A percentile compares a stretch with the other conserved stretches of the same genome.
These are phyloP conservation scores for Mamestra configurata DNA, from an alignment of 1,140 invertebrate species.

Conservation along the genomic window DNA sequence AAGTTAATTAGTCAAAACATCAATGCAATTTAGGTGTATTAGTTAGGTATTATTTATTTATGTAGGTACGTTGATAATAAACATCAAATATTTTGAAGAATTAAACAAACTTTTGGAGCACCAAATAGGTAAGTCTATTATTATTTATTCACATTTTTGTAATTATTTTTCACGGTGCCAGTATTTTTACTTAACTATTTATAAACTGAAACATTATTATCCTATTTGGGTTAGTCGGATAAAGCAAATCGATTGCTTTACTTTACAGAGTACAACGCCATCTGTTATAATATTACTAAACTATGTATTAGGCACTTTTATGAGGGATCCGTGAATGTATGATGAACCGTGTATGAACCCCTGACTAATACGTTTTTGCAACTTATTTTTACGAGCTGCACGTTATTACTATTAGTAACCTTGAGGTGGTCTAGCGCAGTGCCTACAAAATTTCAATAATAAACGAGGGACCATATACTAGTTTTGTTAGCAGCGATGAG, in stretches of 20 bases:
- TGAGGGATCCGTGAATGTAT: too few relatives aligned
- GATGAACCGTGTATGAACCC: too few relatives aligned
- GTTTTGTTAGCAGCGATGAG: too few relatives aligned
- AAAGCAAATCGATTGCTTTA: background rate
- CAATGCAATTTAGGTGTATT: constrained; percentile 75
- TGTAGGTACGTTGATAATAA: constrained; percentile 10
- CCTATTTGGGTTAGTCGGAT: too few relatives aligned
- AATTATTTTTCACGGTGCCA: background rate
- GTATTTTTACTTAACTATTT: background rate
- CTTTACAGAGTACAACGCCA: background rate
- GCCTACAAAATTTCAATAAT: too few relatives aligned
- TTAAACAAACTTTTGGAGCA: constrained; percentile 15
- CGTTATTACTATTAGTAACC: too few relatives aligned
- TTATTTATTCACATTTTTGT: background rate
- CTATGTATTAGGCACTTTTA: background rate
- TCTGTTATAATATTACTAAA: background rate
- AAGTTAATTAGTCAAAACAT: constrained; percentile 72
- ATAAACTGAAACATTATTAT: background rate
- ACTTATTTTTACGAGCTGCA: too few relatives aligned
- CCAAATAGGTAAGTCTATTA: constrained; percentile 20
- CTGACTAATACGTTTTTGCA: too few relatives aligned
- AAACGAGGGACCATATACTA: too few relatives aligned
- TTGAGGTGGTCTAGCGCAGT: too few relatives aligned
- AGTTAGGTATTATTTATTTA: constrained; percentile 42
- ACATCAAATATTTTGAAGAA: constrained; percentile 14